Evolutionary conservation across 2,888 invertebrate species (phyloP), one percentile per base, ranked within the genome.

Genomic region (Halocaridina rubra): DNA sequence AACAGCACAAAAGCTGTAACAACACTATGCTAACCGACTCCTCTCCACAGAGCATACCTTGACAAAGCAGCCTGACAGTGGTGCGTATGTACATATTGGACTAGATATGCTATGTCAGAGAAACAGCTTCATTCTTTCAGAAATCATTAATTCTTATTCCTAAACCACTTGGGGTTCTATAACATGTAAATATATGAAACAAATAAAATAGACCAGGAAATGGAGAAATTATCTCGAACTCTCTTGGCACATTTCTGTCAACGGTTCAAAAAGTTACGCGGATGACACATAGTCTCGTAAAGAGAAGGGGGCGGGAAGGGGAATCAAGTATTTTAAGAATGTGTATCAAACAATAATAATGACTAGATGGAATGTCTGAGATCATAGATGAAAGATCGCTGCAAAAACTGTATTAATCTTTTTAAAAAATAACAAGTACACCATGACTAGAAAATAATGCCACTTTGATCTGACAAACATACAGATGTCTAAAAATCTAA

Each of bases 311-410:
- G 64, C 64, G 78, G 72, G 33, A 61, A 22, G 61, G 72, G 29
- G 77, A 32, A 72, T 57, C 33, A 61, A 77, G 32, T 84, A 69
- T 78, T 78, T n/a, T 78, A 84, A 84, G 72, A 84, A 78, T 46
- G 77, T 72, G 72, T 77, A 24, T 71, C 69, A 84, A 84, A 78
- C 82, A 84, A 84, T 84, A 76, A 84, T 82, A 82, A 86, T 82
- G 86, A 86, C 86, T 86, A 86, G 86, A 86, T 86, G 86, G 86
- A 86, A 86, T 86, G 86, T 86, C 82, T 86, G 82, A 82, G 82
- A 82, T 76, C 82, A 86, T 81, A 86, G 82, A 82, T 85, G 80
- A 85, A 81, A 85, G 80, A 81, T 85, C 80, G 80, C 85, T 85
- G 80, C 80, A 85, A 78, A 79, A 85, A 85, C 78, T 78, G 85